A percentile compares a stretch with the other conserved stretches of the same genome.
These are phyloP conservation scores for Coracias cyanogaster DNA, from an alignment of 2,797 vertebrate genomes.

Conservation along the genomic window DNA sequence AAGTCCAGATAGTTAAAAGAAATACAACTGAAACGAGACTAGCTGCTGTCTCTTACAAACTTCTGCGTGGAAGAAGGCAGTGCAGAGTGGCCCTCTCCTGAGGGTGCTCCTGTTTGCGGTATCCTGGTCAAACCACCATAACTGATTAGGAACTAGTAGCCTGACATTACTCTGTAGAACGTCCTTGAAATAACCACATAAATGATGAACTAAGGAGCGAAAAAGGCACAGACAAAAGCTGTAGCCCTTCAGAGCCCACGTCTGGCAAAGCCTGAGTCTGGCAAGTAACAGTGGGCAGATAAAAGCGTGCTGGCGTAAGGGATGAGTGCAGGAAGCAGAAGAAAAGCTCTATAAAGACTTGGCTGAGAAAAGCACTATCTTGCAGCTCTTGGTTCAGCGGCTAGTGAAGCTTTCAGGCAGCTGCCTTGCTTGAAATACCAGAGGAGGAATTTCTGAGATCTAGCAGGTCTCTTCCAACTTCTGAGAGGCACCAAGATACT, in stretches of 20 bases:
- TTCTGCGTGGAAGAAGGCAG: not conserved
- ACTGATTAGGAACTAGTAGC: not conserved
- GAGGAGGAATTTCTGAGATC: not conserved
- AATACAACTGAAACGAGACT: not conserved
- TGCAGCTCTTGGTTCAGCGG: slow-evolving; percentile 3
- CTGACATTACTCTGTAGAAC: not conserved
- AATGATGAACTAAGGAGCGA: not conserved
- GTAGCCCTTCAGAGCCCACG: not conserved
- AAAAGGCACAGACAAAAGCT: not conserved
- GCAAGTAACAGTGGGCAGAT: not conserved
- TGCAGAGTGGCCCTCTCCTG: not conserved
- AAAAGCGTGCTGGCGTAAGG: not conserved
- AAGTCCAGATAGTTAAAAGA: not conserved
- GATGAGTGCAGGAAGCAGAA: not conserved
- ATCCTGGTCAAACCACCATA: not conserved
- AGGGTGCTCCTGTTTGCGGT: not conserved
- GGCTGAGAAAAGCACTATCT: slow-evolving; percentile 25
- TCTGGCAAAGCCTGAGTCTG: slow-evolving; percentile 3
- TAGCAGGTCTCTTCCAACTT: not conserved
- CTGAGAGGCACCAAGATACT: not conserved
- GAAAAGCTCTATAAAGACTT: not conserved
- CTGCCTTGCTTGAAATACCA: slow-evolving; percentile 4
- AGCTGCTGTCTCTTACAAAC: not conserved
- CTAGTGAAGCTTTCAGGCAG: slow-evolving; percentile 11
- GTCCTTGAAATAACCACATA: not conserved